These are phyloP conservation scores for Lagodon rhomboides DNA, from an alignment of 2,797 vertebrate genomes.

Conservation along the genomic window DNA sequence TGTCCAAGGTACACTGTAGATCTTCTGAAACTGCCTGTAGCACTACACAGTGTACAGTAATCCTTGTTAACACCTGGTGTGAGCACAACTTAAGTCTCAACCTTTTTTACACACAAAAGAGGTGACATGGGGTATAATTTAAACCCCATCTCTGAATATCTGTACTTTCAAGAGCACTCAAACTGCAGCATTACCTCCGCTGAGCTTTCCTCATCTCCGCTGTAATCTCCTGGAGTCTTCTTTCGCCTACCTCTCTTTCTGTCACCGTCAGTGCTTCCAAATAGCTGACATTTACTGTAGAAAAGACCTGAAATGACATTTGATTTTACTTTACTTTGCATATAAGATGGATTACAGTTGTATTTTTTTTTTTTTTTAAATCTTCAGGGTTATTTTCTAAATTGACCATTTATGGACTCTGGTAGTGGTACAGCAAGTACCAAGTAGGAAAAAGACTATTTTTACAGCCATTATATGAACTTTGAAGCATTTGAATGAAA, in stretches of 20 bases:
- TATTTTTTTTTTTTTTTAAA: neutral
- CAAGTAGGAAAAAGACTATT: neutral
- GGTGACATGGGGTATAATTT: conserved; percentile 8
- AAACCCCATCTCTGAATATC: conserved; percentile 4
- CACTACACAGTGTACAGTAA: conserved; percentile 9
- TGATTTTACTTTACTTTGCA: conserved; percentile 24
- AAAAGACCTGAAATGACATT: conserved; percentile 24
- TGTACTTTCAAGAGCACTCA: neutral
- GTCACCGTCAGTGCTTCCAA: conserved; percentile 14
- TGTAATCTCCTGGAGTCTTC: neutral
- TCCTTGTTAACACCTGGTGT: conserved; percentile 8
- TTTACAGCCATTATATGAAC: neutral
- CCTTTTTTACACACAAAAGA: conserved; percentile 11
- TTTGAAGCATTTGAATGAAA: neutral
- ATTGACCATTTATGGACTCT: neutral
- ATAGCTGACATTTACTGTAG: conserved; percentile 13
- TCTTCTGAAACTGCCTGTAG: conserved; percentile 24
- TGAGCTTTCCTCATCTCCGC: conserved; percentile 13
- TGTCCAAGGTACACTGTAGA: conserved; percentile 7
- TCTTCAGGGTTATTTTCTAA: conserved; percentile 1
- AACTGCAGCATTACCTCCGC: conserved; percentile 12
- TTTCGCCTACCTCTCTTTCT: neutral
- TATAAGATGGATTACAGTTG: conserved; percentile 5
- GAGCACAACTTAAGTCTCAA: conserved; percentile 21
- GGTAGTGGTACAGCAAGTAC: neutral